phyloP scores from a whole-genome alignment of 2,797 vertebrate genomes.

The Diplodus sargus region DNA sequence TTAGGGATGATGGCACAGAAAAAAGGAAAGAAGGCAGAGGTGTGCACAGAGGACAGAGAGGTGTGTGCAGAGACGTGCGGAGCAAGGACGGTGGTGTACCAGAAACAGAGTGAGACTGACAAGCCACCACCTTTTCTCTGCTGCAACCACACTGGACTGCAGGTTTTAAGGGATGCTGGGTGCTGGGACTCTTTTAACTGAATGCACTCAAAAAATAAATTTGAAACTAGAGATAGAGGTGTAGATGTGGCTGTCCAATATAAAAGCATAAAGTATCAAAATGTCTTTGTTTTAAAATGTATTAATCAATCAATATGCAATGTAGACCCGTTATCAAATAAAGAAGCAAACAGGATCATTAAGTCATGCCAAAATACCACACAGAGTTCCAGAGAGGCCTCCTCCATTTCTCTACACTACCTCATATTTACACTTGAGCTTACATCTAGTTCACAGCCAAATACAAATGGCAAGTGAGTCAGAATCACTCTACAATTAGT shows the following conservation, averaged over 20 bases:
- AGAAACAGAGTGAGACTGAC: too few relatives aligned
- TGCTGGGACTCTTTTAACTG: too few relatives aligned
- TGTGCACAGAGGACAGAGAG: too few relatives aligned
- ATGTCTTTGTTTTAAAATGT: background rate
- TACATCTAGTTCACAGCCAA: constrained; percentile 23
- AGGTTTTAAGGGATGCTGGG: too few relatives aligned
- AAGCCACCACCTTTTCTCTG: too few relatives aligned
- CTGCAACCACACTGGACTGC: too few relatives aligned
- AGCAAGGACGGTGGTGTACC: too few relatives aligned
- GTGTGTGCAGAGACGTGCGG: too few relatives aligned
- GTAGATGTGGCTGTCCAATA: background rate
- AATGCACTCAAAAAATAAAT: too few relatives aligned
- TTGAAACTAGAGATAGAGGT: too few relatives aligned
- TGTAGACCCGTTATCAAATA: background rate
- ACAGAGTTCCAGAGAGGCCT: background rate
- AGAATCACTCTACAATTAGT: constrained; percentile 26
- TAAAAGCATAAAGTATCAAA: background rate
- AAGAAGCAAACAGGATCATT: background rate
- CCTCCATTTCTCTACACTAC: background rate
- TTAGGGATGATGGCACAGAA: too few relatives aligned
- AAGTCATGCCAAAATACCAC: constrained; percentile 1
- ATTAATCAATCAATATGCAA: background rate
- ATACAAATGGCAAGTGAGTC: constrained; percentile 42
- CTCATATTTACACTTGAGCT: constrained; percentile 26
- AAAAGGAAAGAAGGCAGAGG: too few relatives aligned